Percentiles rank a stretch among this genome's conserved stretches.
Evolutionary conservation across 2,797 vertebrate genomes (phyloP).

Genomic region (Graptemys geographica): DNA sequence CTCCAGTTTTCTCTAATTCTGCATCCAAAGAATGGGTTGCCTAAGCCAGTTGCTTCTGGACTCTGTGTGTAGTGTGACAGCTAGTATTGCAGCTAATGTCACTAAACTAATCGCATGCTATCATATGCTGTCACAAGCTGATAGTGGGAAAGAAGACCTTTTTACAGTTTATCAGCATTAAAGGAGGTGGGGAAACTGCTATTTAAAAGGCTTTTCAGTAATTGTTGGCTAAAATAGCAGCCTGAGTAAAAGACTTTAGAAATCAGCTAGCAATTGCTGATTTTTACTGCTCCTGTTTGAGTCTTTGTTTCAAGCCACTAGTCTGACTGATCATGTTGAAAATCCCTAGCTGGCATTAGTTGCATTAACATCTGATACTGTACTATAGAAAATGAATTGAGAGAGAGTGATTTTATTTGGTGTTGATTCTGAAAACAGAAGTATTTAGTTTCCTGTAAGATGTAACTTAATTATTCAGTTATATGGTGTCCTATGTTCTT

Average conservation of each 20-base stretch:
- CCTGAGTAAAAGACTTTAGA: background rate
- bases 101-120: background rate
- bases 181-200: background rate
- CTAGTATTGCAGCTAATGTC: background rate
- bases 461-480: background rate
- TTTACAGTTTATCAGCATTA: background rate
- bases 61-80: background rate
- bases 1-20: background rate
- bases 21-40: background rate
- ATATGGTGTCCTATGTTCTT: background rate
- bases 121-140: background rate
- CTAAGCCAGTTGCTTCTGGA: background rate
- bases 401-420: background rate
- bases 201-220: conserved; percentile 1
- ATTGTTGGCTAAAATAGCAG: background rate
- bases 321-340: background rate
- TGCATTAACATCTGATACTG: background rate
- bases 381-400: background rate
- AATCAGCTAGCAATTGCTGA: background rate
- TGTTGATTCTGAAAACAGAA: background rate
- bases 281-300: background rate
- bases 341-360: background rate
- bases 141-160: background rate
- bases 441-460: background rate
- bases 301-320: background rate